Evolutionary conservation across 2,113 vertebrate species (phyloP).

Genomic region (Tapirus terrestris): DNA sequence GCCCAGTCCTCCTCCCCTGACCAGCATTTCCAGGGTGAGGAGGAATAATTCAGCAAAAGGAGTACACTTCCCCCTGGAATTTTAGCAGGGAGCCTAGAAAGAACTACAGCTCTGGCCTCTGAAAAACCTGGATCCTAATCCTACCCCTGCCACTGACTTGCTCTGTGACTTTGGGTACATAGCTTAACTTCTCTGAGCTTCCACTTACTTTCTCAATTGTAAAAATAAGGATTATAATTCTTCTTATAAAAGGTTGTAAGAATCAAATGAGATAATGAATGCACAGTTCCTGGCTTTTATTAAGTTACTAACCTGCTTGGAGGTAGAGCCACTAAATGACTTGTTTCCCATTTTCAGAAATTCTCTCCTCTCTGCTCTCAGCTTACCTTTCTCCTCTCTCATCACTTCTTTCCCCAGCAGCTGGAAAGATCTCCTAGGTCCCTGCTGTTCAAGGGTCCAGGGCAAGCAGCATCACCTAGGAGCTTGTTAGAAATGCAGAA

Average conservation of each 20-base stretch:
- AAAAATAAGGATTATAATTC: conserved; percentile 39
- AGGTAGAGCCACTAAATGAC: neutral
- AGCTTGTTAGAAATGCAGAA: conserved; percentile 3
- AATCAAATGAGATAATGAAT: neutral
- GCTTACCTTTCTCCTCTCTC: neutral
- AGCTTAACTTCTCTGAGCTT: neutral
- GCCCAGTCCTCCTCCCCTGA: neutral
- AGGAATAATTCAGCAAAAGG: neutral
- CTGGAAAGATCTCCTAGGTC: neutral
- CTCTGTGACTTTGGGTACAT: neutral
- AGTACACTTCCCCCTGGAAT: neutral
- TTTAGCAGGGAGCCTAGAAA: neutral
- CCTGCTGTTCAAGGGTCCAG: neutral
- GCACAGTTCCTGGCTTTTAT: neutral
- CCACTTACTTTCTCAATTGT: neutral
- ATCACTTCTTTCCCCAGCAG: neutral
- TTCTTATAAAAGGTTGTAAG: neutral
- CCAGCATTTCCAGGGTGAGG: neutral
- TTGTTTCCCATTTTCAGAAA: conserved; percentile 38
- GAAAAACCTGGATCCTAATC: neutral
- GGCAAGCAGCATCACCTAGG: neutral
- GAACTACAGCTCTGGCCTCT: neutral
- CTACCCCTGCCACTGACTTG: neutral
- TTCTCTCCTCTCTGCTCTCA: neutral
- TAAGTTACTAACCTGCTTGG: neutral